Evolutionary conservation across 2,888 invertebrate species (phyloP).

Genomic region (Agrotis ipsilon): DNA sequence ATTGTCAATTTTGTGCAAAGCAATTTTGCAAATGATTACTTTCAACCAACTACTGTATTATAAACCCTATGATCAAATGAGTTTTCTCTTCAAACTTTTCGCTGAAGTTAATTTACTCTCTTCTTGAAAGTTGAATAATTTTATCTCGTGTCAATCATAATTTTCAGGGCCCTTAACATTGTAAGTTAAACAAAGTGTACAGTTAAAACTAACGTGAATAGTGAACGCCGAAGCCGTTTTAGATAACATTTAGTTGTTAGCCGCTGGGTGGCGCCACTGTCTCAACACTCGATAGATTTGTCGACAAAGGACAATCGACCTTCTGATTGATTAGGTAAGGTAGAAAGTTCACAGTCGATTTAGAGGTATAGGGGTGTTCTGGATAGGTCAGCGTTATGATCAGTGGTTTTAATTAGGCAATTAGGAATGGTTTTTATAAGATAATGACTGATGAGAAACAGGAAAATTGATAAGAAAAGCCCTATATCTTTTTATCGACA

Average conservation of each 20-base stretch:
- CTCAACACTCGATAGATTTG: constrained; percentile 47
- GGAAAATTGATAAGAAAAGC: constrained; percentile 36
- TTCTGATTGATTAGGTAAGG: constrained; percentile 45
- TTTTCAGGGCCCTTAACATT: constrained; percentile 51
- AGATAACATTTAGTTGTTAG: constrained; percentile 67
- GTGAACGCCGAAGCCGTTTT: constrained; percentile 60
- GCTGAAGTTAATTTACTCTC: neutral
- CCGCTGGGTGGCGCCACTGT: constrained; percentile 48
- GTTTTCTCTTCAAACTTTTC: no score
- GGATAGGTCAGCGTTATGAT: constrained; percentile 14
- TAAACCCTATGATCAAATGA: neutral
- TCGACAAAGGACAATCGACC: constrained; percentile 37
- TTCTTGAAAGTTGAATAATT: neutral
- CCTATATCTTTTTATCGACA: constrained; percentile 32
- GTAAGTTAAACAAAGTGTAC: constrained; percentile 60
- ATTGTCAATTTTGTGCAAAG: neutral
- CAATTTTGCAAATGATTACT: neutral
- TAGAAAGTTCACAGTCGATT: constrained; percentile 41
- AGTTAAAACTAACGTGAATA: constrained; percentile 63
- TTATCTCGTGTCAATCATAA: neutral
- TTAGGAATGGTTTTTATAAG: constrained; percentile 49
- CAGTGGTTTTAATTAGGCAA: constrained; percentile 44
- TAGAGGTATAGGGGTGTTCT: constrained; percentile 12
- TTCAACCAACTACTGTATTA: neutral
- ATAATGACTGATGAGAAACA: constrained; percentile 51